Conservation (phyloP, 1,140 invertebrate species). For the Nasonia longicornis region DNA sequence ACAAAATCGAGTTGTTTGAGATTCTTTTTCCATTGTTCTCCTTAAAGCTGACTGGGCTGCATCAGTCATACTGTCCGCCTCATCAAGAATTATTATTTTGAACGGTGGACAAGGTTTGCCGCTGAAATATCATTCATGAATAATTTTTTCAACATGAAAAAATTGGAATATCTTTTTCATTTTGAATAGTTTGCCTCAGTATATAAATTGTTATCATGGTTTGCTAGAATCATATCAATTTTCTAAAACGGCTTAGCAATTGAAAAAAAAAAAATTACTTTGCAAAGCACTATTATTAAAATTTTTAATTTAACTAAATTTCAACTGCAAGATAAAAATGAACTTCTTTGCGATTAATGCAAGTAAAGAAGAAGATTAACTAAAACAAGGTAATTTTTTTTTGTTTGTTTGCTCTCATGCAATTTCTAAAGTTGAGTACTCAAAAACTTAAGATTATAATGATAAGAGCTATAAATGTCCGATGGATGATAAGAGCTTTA, state of each 20-base stretch:
- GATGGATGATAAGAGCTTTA: constrained; percentile 59
- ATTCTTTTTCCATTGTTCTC: constrained; percentile 97
- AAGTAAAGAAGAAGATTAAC: constrained; percentile 20
- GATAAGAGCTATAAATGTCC: constrained; percentile 55
- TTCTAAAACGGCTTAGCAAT: constrained; percentile 46
- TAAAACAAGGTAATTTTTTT: constrained; percentile 42
- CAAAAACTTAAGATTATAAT: constrained; percentile 12
- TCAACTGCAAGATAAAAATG: constrained; percentile 1
- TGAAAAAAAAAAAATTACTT: constrained; percentile 47
- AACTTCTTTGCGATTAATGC: constrained; percentile 8
- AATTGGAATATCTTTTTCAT: neutral
- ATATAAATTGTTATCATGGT: constrained; percentile 29
- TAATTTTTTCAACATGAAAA: neutral
- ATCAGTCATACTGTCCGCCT: constrained; percentile 98
- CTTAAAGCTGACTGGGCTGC: constrained; percentile 94
- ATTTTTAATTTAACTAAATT: constrained; percentile 10
- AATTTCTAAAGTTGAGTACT: constrained; percentile 32
- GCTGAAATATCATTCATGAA: constrained; percentile 69
- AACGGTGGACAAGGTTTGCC: constrained; percentile 92
- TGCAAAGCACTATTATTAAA: constrained; percentile 14
- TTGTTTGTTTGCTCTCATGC: constrained; percentile 40
- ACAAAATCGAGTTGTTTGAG: constrained; percentile 96
- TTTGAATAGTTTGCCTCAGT: constrained; percentile 52
- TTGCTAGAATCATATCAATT: constrained; percentile 32
- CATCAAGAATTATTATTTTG: constrained; percentile 97